phyloP scores from a whole-genome alignment of 2,888 invertebrate species.

The Zonitis immaculata region DNA sequence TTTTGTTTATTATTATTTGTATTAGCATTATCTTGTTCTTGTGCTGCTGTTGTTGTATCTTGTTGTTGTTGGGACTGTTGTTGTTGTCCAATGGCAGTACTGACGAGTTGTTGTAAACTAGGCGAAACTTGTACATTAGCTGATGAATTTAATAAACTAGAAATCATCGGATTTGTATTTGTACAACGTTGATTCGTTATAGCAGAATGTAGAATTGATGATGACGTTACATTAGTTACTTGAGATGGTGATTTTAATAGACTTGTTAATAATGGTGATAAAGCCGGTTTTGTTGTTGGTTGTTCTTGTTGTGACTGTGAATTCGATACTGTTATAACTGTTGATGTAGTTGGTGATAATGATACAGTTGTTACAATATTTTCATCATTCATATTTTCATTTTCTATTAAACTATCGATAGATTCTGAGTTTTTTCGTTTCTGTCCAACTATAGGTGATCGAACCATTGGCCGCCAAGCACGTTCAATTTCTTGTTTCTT shows the following conservation, averaged over 20 bases:
- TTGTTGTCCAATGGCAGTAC: constrained; percentile 47
- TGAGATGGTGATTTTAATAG: constrained; percentile 69
- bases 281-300: constrained; percentile 51
- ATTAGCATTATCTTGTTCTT: constrained; percentile 14
- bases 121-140: constrained; percentile 42
- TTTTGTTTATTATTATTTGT: background rate
- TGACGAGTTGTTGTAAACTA: constrained; percentile 53
- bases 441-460: constrained; percentile 33
- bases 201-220: constrained; percentile 46
- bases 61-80: constrained; percentile 10
- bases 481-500: constrained; percentile 58
- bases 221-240: constrained; percentile 46
- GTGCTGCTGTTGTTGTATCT: constrained; percentile 5
- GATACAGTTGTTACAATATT: constrained; percentile 8
- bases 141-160: constrained; percentile 51
- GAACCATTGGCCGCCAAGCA: constrained; percentile 54
- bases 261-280: constrained; percentile 76
- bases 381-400: constrained; percentile 35
- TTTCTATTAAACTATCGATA: constrained; percentile 37
- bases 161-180: constrained; percentile 51
- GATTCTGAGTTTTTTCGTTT: constrained; percentile 45
- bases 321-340: constrained; percentile 16
- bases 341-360: constrained; percentile 22
- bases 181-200: constrained; percentile 44
- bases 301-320: constrained; percentile 26